These are phyloP conservation scores for Danio kyathit DNA, from an alignment of 2,797 vertebrate species.

Conservation along the genomic window DNA sequence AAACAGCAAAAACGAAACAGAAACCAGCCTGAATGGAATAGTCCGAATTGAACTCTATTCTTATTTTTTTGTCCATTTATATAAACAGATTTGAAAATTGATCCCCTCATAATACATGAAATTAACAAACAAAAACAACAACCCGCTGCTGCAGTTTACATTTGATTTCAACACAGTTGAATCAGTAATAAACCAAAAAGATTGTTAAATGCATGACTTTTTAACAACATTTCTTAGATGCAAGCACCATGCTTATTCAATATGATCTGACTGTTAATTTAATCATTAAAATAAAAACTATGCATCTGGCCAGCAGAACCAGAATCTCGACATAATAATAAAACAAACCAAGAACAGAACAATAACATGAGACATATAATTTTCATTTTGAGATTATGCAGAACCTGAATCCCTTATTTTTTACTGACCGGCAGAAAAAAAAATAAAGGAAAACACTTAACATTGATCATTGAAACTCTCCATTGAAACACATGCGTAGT, in stretches of 20 bases:
- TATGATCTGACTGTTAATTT: conserved; percentile 99
- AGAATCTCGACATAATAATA: conserved; percentile 90
- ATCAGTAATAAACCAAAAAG: conserved; percentile 94
- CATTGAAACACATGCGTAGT: conserved; percentile 72
- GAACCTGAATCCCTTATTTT: conserved; percentile 93
- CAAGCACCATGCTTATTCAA: conserved; percentile 99
- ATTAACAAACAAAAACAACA: conserved; percentile 89
- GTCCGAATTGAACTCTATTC: conserved; percentile 94
- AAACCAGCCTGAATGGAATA: conserved; percentile 99
- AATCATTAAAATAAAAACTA: conserved; percentile 95
- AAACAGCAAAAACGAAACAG: conserved; percentile 93
- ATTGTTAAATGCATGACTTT: conserved; percentile 95
- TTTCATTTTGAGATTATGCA: conserved; percentile 98
- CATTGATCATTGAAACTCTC: conserved; percentile 69
- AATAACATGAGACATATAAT: conserved; percentile 81
- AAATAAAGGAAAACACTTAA: conserved; percentile 53
- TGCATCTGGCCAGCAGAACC: conserved; percentile 99
- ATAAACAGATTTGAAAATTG: conserved; percentile 99
- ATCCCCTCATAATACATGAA: conserved; percentile 97
- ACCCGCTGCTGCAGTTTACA: conserved; percentile 92
- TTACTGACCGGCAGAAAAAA: conserved; percentile 97
- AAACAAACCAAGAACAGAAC: conserved; percentile 74
- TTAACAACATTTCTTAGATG: conserved; percentile 97
- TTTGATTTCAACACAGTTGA: conserved; percentile 99
- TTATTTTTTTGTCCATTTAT: conserved; percentile 89